Evolutionary conservation across 1,140 invertebrate genomes (phyloP).

Genomic region (Dendroctonus ponderosae): DNA sequence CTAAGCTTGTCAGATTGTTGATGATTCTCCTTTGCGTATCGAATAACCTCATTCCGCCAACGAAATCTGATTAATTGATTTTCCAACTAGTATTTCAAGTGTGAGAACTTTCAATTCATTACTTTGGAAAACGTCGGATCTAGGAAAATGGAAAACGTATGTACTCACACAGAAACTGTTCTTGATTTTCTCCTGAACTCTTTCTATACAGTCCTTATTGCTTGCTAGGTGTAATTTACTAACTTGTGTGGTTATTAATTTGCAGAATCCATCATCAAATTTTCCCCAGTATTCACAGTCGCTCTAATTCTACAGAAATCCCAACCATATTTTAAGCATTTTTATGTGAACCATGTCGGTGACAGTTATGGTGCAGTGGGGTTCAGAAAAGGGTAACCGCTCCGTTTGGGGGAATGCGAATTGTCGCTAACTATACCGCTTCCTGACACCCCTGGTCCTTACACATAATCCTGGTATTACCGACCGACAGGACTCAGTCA

Average conservation of each 20-base stretch:
- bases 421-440: slow-evolving; percentile 51
- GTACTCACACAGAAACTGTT: too few species aligned
- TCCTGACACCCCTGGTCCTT: slow-evolving; percentile 37
- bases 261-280: too few species aligned
- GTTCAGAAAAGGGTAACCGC: slow-evolving; percentile 48
- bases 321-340: slow-evolving; percentile 47
- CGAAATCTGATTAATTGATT: slow-evolving; percentile 33
- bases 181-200: too few species aligned
- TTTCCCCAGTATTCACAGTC: too few species aligned
- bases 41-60: slow-evolving; percentile 21
- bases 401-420: slow-evolving; percentile 49
- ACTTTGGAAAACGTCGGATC: too few species aligned
- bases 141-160: too few species aligned
- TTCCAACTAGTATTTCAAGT: slow-evolving; percentile 15
- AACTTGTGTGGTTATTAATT: too few species aligned
- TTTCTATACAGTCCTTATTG: too few species aligned
- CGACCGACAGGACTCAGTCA: slow-evolving; percentile 35
- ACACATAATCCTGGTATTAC: slow-evolving; percentile 48
- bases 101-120: neutral
- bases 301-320: slow-evolving; percentile 32
- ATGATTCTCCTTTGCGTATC: slow-evolving; percentile 33
- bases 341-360: slow-evolving; percentile 50
- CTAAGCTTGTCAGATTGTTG: slow-evolving; percentile 21
- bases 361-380: slow-evolving; percentile 47
- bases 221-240: too few species aligned